Evolutionary conservation across 2,888 invertebrate species (phyloP).

Genomic region (Polia nebulosa): DNA sequence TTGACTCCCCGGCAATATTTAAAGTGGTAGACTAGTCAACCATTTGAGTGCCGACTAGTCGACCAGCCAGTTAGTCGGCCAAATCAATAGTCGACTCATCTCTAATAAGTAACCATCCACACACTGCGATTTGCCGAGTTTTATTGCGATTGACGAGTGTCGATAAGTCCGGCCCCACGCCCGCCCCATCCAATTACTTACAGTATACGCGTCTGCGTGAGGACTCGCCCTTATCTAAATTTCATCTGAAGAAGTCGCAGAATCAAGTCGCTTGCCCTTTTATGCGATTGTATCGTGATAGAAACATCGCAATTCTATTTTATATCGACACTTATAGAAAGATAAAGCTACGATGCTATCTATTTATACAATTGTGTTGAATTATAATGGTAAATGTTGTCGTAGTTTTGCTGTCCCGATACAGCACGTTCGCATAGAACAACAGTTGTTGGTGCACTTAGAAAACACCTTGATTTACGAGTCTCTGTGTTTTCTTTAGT

Average conservation of each 20-base stretch:
- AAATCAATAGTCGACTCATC: neutral
- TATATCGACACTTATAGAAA: conserved; percentile 79
- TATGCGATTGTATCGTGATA: conserved; percentile 67
- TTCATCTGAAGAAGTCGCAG: conserved; percentile 84
- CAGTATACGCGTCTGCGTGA: conserved; percentile 75
- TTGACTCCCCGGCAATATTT: neutral
- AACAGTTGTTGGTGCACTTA: conserved; percentile 65
- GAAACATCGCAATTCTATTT: conserved; percentile 78
- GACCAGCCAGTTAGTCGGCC: neutral
- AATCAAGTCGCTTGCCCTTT: conserved; percentile 72
- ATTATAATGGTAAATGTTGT: conserved; percentile 65
- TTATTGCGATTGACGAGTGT: conserved; percentile 87
- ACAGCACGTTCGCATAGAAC: conserved; percentile 27
- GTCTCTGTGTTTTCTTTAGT: conserved; percentile 58
- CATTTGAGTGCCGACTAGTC: no score
- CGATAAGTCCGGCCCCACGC: conserved; percentile 81
- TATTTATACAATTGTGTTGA: conserved; percentile 64
- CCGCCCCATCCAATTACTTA: conserved; percentile 88
- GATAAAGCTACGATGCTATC: conserved; percentile 71
- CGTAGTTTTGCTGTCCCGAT: conserved; percentile 40
- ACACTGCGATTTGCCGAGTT: conserved; percentile 78
- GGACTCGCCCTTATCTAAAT: conserved; percentile 84
- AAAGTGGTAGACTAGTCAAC: neutral
- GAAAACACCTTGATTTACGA: conserved; percentile 72
- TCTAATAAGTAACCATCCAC: conserved; percentile 51